A percentile compares a stretch with the other conserved stretches of the same genome.
Conservation (phyloP, 92 coral and sea anemone genomes). For the Actinostola sp. region DNA sequence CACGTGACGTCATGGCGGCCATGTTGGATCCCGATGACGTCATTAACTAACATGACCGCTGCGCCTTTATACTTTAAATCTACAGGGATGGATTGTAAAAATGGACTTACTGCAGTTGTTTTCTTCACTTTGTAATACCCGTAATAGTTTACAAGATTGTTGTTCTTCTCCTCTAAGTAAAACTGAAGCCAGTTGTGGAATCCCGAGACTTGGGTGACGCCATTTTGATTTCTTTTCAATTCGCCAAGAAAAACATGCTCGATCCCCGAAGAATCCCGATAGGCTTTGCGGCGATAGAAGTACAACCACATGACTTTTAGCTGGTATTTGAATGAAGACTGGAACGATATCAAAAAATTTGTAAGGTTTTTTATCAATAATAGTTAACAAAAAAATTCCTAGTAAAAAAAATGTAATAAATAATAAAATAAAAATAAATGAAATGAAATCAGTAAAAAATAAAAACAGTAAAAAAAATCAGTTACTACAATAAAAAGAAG, state of each 20-base stretch:
- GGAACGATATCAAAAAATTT: too few relatives aligned
- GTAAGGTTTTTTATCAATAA: too few relatives aligned
- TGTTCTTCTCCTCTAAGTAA: slow-evolving; percentile 37
- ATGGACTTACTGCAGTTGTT: slow-evolving; percentile 2
- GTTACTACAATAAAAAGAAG: too few relatives aligned
- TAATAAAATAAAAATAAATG: too few relatives aligned
- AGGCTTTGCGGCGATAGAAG: slow-evolving; percentile 47
- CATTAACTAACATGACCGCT: neutral
- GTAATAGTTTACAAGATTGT: slow-evolving; percentile 18
- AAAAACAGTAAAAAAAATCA: too few relatives aligned
- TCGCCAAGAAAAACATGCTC: slow-evolving; percentile 71
- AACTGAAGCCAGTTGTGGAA: slow-evolving; percentile 53
- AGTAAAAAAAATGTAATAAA: too few relatives aligned
- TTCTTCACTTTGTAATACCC: slow-evolving; percentile 24
- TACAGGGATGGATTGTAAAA: neutral
- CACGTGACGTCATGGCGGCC: too few relatives aligned
- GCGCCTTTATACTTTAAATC: neutral
- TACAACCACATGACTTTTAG: slow-evolving; percentile 63
- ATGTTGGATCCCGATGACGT: too few relatives aligned
- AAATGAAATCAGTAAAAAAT: too few relatives aligned
- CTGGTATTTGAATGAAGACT: slow-evolving; percentile 39
- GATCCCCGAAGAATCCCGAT: slow-evolving; percentile 65
- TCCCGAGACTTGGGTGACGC: slow-evolving; percentile 11
- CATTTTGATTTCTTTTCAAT: neutral
- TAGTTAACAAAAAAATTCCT: too few relatives aligned